Base-by-base conservation (phyloP, 1,140 invertebrate species). In the Sycobia sp. region DNA sequence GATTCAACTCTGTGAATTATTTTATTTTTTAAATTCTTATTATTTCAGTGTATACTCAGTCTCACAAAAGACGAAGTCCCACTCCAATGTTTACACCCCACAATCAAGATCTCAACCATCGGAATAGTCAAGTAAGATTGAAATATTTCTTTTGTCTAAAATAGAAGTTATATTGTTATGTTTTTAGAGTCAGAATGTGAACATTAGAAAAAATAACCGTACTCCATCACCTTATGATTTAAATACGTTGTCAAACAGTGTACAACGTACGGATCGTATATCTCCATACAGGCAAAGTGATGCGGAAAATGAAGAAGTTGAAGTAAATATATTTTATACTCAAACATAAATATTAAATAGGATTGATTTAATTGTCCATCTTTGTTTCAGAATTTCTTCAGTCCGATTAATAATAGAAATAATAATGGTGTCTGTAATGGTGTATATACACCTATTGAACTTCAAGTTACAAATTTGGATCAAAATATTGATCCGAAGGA, bases 381-480 rank as follows among this genome's bases (percentile, higher is more conserved):
- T n/a, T 50, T 64, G 29, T 55, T 65, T 66, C 57, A 82, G 73
- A 78, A 77, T 57, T 79, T 79, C 50, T 80, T 81, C 56, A 78
- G 80, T 69, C 77, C 79, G 16, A 80, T 80, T 38, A 80, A 73
- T 46, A 80, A 67, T 69, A 73, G 75, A n/a, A 75, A 70, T 62
- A 66, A 68, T 57, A 61, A 55, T 57, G 62, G 51, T 53, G 51
- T 54, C 16, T 69, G 49, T 11, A 78, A 70, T 68, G 71, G 65
- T 39, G 49, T 55, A n/a, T 72, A 70, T 53, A 69, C 68, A 46
- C 83, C 84, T 1, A 86, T 92, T 16, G 89, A 91, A 74, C 76
- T 93, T 5, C 82, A 88, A 66, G 87, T 92, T 20, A 88, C 89
- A 25, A 92, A 92, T 79, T 79, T 93, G 49, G 91, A 93, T 80